A percentile compares a stretch with the other conserved stretches of the same genome.
phyloP scores from a whole-genome alignment of 1,140 invertebrate genomes.

The Dryas iulia region DNA sequence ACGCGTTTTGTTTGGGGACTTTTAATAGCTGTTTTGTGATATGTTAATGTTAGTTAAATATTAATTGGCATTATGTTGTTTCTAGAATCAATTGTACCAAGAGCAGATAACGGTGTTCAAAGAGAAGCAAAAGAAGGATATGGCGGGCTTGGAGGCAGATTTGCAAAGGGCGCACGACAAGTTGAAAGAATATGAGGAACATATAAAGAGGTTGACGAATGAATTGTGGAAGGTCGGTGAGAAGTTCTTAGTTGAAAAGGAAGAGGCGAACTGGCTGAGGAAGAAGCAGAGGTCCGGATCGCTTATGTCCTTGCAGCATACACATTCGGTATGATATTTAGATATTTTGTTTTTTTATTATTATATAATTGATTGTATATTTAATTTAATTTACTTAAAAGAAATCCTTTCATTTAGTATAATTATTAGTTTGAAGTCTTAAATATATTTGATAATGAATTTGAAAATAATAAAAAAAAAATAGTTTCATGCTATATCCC shows the following conservation, averaged over 20 bases:
- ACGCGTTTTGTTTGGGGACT: background rate
- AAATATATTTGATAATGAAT: no score
- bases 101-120: slow-evolving; percentile 78
- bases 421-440: no score
- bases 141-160: slow-evolving; percentile 62
- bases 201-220: slow-evolving; percentile 78
- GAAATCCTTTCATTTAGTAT: no score
- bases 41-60: background rate
- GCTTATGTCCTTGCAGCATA: slow-evolving; percentile 69
- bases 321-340: slow-evolving; percentile 54
- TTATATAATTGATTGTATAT: no score
- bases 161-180: slow-evolving; percentile 72
- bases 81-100: slow-evolving; percentile 79
- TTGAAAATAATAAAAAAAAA: no score
- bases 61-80: background rate
- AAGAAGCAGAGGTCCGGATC: slow-evolving; percentile 57
- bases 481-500: no score
- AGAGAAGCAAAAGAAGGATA: slow-evolving; percentile 72
- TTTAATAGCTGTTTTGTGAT: background rate
- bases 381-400: no score
- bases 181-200: slow-evolving; percentile 80
- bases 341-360: background rate
- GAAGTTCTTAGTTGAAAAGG: slow-evolving; percentile 80
- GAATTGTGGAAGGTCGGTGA: slow-evolving; percentile 83
- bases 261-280: slow-evolving; percentile 78